Conservation (phyloP, 2,888 invertebrate genomes). For the Antitype chi region DNA sequence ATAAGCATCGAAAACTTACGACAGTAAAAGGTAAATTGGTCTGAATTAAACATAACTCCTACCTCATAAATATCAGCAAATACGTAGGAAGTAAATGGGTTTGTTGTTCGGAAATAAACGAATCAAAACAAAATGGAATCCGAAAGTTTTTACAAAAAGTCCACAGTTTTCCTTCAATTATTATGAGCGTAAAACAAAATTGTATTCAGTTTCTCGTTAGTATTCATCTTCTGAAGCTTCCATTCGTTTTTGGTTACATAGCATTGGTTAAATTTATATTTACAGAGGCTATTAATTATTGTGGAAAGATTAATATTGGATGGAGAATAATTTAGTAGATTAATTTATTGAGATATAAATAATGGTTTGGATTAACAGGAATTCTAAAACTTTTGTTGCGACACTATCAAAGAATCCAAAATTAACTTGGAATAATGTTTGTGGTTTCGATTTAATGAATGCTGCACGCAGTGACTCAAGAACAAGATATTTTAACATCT, state of each 20-base stretch:
- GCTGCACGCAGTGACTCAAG: neutral
- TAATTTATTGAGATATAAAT: constrained; percentile 70
- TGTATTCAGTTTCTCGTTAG: constrained; percentile 53
- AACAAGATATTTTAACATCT: neutral
- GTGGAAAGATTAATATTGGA: constrained; percentile 71
- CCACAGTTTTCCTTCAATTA: constrained; percentile 23
- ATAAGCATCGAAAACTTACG: constrained; percentile 32
- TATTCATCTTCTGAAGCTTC: constrained; percentile 63
- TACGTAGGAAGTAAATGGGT: neutral
- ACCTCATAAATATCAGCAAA: constrained; percentile 7
- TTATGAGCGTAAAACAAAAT: constrained; percentile 41
- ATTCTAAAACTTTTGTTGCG: constrained; percentile 41
- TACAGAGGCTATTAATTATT: constrained; percentile 77
- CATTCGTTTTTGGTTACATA: constrained; percentile 70
- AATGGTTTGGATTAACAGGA: constrained; percentile 58
- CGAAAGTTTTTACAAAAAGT: constrained; percentile 9
- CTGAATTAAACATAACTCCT: neutral
- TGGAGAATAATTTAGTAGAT: constrained; percentile 67
- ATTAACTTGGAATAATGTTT: constrained; percentile 16
- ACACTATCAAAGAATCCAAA: constrained; percentile 2
- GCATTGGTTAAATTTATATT: constrained; percentile 73
- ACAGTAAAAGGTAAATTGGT: constrained; percentile 6
- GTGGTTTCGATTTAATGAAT: constrained; percentile 18
- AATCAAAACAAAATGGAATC: constrained; percentile 26
- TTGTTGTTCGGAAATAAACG: constrained; percentile 19